phyloP scores from a whole-genome alignment of 2,888 invertebrate genomes.

The Nemurella pictetii region DNA sequence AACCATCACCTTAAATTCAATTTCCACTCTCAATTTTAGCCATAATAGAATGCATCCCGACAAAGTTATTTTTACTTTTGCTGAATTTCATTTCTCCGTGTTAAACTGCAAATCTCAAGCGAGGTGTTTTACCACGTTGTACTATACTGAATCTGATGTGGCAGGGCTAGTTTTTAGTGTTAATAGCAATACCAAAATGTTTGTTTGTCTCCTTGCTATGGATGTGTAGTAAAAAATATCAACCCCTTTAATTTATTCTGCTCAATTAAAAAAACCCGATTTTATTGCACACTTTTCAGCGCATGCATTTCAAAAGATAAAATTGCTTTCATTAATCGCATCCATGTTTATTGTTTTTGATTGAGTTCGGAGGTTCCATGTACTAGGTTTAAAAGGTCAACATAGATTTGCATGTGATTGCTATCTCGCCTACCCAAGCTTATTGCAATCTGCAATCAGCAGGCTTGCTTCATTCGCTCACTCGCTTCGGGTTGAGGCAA shows the following conservation, averaged over 20 bases:
- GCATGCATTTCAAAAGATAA: neutral
- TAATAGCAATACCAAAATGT: too few species aligned
- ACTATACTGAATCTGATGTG: too few species aligned
- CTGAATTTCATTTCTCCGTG: neutral
- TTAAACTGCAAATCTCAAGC: too few species aligned
- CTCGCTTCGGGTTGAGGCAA: neutral
- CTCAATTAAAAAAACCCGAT: neutral
- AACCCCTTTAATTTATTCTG: neutral
- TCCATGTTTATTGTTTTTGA: conserved; percentile 20
- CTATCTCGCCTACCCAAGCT: neutral
- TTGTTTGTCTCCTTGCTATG: too few species aligned
- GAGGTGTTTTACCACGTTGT: too few species aligned
- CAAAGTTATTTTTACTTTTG: neutral
- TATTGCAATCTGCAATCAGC: neutral
- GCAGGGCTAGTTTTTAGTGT: too few species aligned
- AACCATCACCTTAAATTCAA: neutral
- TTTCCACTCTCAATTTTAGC: neutral
- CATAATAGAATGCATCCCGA: neutral
- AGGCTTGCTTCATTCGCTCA: neutral
- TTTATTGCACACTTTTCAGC: neutral
- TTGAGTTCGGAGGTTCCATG: conserved; percentile 8
- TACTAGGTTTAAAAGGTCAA: conserved; percentile 5
- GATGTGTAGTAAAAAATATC: neutral
- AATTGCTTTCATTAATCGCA: neutral
- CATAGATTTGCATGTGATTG: conserved; percentile 22